Evolutionary conservation across 2,113 vertebrate species (phyloP).

Genomic region (Vidua chalybeata): DNA sequence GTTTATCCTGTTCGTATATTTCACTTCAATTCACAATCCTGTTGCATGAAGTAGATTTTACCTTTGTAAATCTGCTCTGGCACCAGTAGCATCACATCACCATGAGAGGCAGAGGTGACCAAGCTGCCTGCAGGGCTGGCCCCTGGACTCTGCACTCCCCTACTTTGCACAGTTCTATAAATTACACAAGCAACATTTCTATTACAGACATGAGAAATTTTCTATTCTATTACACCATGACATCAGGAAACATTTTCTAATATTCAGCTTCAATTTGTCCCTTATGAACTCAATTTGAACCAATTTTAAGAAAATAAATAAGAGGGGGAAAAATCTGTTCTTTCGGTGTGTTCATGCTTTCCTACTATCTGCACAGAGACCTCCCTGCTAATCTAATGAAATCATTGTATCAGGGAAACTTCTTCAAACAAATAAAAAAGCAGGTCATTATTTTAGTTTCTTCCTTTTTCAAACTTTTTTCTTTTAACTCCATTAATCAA

Average conservation of each 20-base stretch:
- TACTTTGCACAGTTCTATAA: neutral
- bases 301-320: neutral
- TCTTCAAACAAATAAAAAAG: neutral
- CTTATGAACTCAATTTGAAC: neutral
- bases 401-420: neutral
- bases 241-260: neutral
- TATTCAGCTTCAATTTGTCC: neutral
- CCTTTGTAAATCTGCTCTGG: slow-evolving; percentile 15
- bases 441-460: neutral
- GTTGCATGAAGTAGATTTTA: slow-evolving; percentile 17
- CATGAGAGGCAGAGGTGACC: neutral
- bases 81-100: neutral
- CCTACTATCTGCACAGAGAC: neutral
- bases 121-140: neutral
- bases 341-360: neutral
- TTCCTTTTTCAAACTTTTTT: neutral
- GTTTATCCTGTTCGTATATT: slow-evolving; percentile 5
- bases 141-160: neutral
- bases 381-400: neutral
- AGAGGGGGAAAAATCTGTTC: neutral
- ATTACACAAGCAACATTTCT: slow-evolving; percentile 15
- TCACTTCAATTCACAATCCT: slow-evolving; percentile 38
- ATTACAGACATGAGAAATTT: slow-evolving; percentile 1
- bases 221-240: neutral
- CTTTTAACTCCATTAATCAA: neutral